Evolutionary conservation across 1,140 invertebrate species (phyloP).

Genomic region (Plodia interpunctella): DNA sequence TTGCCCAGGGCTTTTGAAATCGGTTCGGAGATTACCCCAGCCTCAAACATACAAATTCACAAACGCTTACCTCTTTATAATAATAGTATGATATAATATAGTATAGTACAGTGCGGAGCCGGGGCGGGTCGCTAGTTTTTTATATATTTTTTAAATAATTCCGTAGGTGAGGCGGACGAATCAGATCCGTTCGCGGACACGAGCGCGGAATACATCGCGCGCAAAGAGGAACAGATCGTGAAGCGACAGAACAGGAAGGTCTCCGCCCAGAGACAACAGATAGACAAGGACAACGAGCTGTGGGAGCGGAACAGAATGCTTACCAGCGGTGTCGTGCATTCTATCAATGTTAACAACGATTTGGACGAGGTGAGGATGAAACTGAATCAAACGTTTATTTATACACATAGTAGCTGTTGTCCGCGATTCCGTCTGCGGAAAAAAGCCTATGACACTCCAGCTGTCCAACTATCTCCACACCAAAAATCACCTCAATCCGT

Average conservation of each 20-base stretch:
- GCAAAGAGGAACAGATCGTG: slow-evolving; percentile 94
- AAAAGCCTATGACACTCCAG: too few relatives aligned
- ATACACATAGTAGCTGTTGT: too few relatives aligned
- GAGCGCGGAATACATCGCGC: slow-evolving; percentile 92
- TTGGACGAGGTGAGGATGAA: slow-evolving; percentile 85
- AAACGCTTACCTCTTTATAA: too few relatives aligned
- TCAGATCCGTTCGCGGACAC: slow-evolving; percentile 94
- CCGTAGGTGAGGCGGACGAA: slow-evolving; percentile 90
- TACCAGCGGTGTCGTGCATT: slow-evolving; percentile 95
- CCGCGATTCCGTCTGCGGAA: too few relatives aligned
- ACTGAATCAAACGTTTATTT: too few relatives aligned
- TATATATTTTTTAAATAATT: neutral
- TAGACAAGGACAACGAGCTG: slow-evolving; percentile 97
- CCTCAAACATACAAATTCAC: too few relatives aligned
- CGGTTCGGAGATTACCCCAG: too few relatives aligned
- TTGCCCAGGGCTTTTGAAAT: too few relatives aligned
- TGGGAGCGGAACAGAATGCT: slow-evolving; percentile 99
- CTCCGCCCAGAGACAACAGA: slow-evolving; percentile 96
- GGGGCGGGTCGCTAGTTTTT: neutral
- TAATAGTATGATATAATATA: too few relatives aligned
- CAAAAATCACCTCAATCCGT: too few relatives aligned
- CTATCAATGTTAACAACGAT: slow-evolving; percentile 93
- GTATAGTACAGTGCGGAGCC: too few relatives aligned
- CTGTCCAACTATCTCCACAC: too few relatives aligned
- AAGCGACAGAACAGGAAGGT: slow-evolving; percentile 93